Percentiles rank a stretch among this genome's conserved stretches.
Evolutionary conservation across 2,888 invertebrate genomes (phyloP).

Genomic region (Drosophila longiperda): DNA sequence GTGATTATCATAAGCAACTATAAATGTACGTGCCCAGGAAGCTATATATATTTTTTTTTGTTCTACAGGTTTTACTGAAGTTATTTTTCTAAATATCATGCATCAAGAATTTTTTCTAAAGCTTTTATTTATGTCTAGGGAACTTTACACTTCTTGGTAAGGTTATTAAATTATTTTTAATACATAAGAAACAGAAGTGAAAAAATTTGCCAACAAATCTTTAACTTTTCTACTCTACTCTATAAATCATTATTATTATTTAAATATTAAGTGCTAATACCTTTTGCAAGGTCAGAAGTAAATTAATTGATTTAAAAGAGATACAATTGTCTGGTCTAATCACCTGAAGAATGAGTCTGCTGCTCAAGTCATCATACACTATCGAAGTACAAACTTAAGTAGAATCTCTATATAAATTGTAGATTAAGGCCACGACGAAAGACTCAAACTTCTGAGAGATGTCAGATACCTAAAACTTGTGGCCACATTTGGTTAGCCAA

Average conservation of each 20-base stretch:
- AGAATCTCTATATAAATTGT: neutral
- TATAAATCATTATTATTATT: neutral
- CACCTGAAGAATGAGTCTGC: neutral
- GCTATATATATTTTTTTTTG: slow-evolving; percentile 4
- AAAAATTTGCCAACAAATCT: too few species aligned
- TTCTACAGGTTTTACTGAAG: slow-evolving; percentile 1
- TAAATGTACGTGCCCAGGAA: slow-evolving; percentile 28
- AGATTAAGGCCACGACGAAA: slow-evolving; percentile 35
- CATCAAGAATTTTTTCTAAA: neutral
- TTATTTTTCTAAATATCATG: neutral
- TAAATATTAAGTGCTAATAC: neutral
- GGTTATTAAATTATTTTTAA: neutral
- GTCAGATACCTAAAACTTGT: slow-evolving; percentile 10
- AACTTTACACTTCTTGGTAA: neutral
- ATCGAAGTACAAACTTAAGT: neutral
- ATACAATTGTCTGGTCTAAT: neutral
- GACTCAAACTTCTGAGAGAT: slow-evolving; percentile 10
- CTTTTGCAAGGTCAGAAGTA: neutral
- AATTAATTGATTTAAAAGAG: neutral
- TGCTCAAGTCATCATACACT: neutral
- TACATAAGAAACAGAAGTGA: neutral
- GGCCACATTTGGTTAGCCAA: slow-evolving; percentile 25
- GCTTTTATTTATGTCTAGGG: neutral
- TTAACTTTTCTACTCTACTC: too few species aligned
- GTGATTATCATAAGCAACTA: slow-evolving; percentile 8